Conservation (phyloP, 2,888 invertebrate genomes). For the Epicampocera succincta region DNA sequence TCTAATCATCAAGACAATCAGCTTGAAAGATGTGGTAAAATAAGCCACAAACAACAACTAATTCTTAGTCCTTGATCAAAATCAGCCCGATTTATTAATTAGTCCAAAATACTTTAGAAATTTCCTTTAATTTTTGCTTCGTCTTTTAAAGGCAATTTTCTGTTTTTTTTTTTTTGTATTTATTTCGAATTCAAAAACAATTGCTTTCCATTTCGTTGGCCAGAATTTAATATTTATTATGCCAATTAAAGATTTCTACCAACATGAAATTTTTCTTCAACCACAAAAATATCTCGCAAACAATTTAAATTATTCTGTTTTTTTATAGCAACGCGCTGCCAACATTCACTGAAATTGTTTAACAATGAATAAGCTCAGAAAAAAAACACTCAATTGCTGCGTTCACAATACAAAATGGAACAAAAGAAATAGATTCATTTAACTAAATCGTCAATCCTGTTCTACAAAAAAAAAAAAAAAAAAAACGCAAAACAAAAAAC, state of each 20-base stretch:
- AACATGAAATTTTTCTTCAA: neutral
- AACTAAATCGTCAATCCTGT: slow-evolving; percentile 35
- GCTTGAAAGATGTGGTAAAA: too few species aligned
- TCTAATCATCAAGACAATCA: too few species aligned
- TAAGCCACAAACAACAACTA: too few species aligned
- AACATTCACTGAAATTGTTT: slow-evolving; percentile 20
- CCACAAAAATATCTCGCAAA: neutral
- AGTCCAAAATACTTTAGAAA: too few species aligned
- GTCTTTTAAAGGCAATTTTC: too few species aligned
- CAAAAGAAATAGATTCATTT: slow-evolving; percentile 12
- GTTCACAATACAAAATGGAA: slow-evolving; percentile 22
- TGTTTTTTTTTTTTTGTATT: too few species aligned
- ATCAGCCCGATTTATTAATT: too few species aligned
- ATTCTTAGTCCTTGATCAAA: too few species aligned
- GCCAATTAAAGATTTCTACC: neutral
- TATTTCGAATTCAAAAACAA: too few species aligned
- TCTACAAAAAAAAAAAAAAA: neutral
- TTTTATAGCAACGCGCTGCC: neutral
- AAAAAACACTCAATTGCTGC: slow-evolving; percentile 9
- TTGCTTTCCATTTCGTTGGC: too few species aligned
- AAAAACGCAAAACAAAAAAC: neutral
- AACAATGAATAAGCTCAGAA: slow-evolving; percentile 20
- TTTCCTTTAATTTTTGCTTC: too few species aligned
- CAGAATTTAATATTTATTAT: too few species aligned
- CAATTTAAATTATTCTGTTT: neutral